Percentiles rank a stretch among this genome's conserved stretches.
Conservation (phyloP, 2,888 invertebrate species). For the Pediacus dermestoides region DNA sequence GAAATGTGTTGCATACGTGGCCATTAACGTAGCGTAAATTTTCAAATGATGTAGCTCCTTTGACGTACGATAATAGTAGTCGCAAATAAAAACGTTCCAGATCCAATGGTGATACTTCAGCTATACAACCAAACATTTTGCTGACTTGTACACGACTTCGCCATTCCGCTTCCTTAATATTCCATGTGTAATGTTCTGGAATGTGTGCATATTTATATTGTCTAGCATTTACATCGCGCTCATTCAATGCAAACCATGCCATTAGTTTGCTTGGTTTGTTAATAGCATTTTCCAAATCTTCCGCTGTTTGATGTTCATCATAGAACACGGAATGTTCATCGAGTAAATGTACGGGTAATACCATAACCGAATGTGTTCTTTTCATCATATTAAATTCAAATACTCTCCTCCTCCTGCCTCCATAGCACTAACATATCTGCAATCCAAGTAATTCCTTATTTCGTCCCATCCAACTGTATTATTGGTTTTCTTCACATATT, state of each 20-base stretch:
- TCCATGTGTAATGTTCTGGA: conserved; percentile 20
- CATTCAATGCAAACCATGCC: conserved; percentile 32
- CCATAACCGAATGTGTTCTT: conserved; percentile 34
- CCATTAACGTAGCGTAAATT: too few relatives aligned
- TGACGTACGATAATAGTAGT: conserved; percentile 26
- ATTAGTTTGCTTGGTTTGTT: conserved; percentile 23
- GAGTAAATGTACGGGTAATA: conserved; percentile 41
- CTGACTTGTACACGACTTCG: conserved; percentile 1
- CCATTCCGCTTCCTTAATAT: conserved; percentile 4
- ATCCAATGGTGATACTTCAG: conserved; percentile 13
- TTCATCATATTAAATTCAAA: conserved; percentile 29
- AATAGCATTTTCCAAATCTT: conserved; percentile 13
- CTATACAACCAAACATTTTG: conserved; percentile 13
- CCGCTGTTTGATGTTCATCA: conserved; percentile 15
- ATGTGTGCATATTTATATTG: conserved; percentile 19
- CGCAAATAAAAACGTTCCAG: conserved; percentile 24
- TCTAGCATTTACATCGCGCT: conserved; percentile 20
- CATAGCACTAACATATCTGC: conserved; percentile 38
- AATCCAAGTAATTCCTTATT: conserved; percentile 33
- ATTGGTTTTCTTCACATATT: conserved; percentile 21
- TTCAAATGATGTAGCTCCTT: conserved; percentile 29
- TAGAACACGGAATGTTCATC: conserved; percentile 18
- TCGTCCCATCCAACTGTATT: too few relatives aligned
- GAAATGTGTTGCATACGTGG: too few relatives aligned
- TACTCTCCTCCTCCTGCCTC: conserved; percentile 43